Conservation (phyloP, 2,113 vertebrate species). For the Nipponia nippon region DNA sequence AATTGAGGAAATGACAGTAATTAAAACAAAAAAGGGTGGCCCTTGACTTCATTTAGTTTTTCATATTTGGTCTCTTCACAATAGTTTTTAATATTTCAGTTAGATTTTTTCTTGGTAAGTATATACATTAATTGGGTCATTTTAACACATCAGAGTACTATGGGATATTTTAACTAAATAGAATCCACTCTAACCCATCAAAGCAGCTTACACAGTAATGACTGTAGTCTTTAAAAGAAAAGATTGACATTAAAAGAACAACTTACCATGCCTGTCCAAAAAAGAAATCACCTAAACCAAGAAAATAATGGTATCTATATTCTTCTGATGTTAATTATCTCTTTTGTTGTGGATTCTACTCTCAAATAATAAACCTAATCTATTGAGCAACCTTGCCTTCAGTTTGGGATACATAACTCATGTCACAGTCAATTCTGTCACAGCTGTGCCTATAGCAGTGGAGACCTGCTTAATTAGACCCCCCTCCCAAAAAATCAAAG, state of each 20-base stretch:
- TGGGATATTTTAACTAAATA: not conserved
- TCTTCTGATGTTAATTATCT: not conserved
- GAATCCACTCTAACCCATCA: not conserved
- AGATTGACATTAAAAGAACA: not conserved
- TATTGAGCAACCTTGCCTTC: not conserved
- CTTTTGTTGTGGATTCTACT: not conserved
- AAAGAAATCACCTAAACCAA: not conserved
- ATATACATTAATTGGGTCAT: not conserved
- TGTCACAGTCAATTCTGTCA: not conserved
- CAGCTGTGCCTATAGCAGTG: not conserved
- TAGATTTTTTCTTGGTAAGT: not conserved
- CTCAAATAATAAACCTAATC: not conserved
- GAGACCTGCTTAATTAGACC: conserved; percentile 8
- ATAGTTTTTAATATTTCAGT: not conserved
- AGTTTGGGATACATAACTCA: not conserved
- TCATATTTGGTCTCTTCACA: not conserved
- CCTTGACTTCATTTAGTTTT: not conserved
- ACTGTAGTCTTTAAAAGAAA: not conserved
- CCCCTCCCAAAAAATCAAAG: not conserved
- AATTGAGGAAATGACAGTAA: not conserved
- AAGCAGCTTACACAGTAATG: not conserved
- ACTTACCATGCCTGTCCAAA: not conserved
- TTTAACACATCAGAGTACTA: not conserved
- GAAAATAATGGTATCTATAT: not conserved
- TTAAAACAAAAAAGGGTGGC: not conserved